phyloP scores from a whole-genome alignment of 2,888 invertebrate species.

The Ypsolopha scabrella region DNA sequence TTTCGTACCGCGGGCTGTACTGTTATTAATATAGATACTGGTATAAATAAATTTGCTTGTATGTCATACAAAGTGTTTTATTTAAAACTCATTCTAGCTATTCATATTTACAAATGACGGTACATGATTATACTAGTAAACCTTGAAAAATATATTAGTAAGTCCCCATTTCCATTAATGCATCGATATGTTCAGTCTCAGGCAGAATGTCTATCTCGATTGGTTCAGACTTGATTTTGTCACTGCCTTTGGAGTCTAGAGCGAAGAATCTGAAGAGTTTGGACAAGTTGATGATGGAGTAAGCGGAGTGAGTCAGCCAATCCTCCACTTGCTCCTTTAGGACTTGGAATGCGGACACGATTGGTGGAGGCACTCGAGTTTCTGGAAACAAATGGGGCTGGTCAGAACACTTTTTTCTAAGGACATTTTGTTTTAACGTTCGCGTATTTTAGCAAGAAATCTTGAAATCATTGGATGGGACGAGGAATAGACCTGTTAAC shows the following conservation, averaged over 20 bases:
- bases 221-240: conserved; percentile 35
- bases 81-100: too few species aligned
- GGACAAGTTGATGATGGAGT: conserved; percentile 74
- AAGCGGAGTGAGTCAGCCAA: conserved; percentile 75
- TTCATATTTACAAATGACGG: too few species aligned
- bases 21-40: too few species aligned
- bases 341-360: conserved; percentile 69
- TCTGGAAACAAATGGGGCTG: conserved; percentile 46
- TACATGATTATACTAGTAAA: not conserved
- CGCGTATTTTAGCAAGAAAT: too few species aligned
- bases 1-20: too few species aligned
- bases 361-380: conserved; percentile 54
- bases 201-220: conserved; percentile 55
- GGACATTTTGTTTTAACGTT: too few species aligned
- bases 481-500: too few species aligned
- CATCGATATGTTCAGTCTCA: conserved; percentile 59
- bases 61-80: too few species aligned
- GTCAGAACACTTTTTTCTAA: not conserved
- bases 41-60: too few species aligned
- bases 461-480: too few species aligned
- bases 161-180: conserved; percentile 51
- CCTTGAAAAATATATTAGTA: conserved; percentile 22
- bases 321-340: conserved; percentile 77
- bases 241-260: conserved; percentile 34
- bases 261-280: conserved; percentile 65